These are phyloP conservation scores for Calliphora vomitoria DNA, from an alignment of 2,888 invertebrate genomes.

Conservation along the genomic window DNA sequence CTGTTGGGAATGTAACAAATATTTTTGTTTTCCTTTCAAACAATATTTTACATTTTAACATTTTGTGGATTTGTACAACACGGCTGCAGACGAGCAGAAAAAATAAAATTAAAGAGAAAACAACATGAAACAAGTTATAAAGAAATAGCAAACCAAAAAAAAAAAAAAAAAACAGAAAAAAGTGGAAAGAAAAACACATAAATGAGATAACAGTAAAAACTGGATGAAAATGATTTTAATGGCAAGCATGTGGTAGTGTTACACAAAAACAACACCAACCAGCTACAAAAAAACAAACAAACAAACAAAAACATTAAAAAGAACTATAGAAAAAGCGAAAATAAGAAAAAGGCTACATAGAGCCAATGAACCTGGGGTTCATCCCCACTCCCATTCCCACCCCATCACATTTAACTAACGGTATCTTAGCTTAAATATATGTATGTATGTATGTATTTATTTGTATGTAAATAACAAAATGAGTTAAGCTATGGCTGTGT, in stretches of 20 bases:
- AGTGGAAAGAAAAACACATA: conserved; percentile 21
- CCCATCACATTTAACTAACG: neutral
- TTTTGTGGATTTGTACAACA: conserved; percentile 61
- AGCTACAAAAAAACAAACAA: neutral
- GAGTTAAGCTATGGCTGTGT: neutral
- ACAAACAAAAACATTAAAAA: conserved; percentile 8
- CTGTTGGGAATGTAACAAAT: neutral
- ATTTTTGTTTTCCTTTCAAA: neutral
- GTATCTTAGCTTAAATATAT: neutral
- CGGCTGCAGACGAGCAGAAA: conserved; percentile 26
- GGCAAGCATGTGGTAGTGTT: conserved; percentile 24
- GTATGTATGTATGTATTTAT: neutral
- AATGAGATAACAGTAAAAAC: conserved; percentile 58
- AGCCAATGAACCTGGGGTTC: conserved; percentile 4
- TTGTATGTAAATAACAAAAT: neutral
- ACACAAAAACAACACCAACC: conserved; percentile 1
- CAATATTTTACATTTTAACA: conserved; percentile 14
- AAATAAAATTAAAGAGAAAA: conserved; percentile 13
- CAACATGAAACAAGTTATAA: conserved; percentile 35
- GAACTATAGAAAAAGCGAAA: neutral
- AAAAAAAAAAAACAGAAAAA: neutral
- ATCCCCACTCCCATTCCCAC: too few species aligned
- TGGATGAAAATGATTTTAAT: conserved; percentile 55
- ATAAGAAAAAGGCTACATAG: neutral
- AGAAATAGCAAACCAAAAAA: neutral